Percentiles rank a stretch among this genome's conserved stretches.
phyloP scores from a whole-genome alignment of 1,140 invertebrate species.

The Aphelenchoides fujianensis region DNA sequence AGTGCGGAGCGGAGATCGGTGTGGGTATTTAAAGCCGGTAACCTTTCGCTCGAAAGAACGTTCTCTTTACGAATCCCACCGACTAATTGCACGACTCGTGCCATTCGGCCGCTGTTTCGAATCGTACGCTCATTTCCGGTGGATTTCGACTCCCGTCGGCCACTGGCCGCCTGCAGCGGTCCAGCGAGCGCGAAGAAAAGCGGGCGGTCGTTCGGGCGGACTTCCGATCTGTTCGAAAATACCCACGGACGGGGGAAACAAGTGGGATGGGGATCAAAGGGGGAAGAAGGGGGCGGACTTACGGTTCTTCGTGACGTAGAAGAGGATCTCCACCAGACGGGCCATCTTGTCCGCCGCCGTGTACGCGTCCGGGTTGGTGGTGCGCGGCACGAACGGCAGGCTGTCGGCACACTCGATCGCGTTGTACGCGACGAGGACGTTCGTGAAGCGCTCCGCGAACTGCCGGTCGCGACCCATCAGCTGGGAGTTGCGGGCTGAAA shows the following conservation, averaged over 20 bases:
- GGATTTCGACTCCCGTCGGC: no score
- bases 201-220: no score
- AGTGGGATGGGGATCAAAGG: not conserved
- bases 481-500: conserved; percentile 47
- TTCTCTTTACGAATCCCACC: no score
- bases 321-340: conserved; percentile 45
- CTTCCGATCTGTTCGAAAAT: not conserved
- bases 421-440: conserved; percentile 17
- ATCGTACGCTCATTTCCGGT: no score
- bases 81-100: no score
- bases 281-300: conserved; percentile 23
- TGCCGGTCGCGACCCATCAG: conserved; percentile 36
- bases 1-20: no score
- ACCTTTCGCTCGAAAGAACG: no score
- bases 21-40: no score
- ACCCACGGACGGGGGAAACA: not conserved
- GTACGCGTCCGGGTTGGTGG: conserved; percentile 18
- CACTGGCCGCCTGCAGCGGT: no score
- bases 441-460: conserved; percentile 34
- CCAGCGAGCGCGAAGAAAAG: no score
- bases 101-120: no score
- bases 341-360: conserved; percentile 36
- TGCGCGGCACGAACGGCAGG: conserved; percentile 9
- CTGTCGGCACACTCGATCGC: conserved; percentile 22
- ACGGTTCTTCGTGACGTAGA: conserved; percentile 49